Percentiles rank a stretch among this genome's conserved stretches.
Conservation (phyloP, 2,113 vertebrate genomes). For the Trinectes maculatus region DNA sequence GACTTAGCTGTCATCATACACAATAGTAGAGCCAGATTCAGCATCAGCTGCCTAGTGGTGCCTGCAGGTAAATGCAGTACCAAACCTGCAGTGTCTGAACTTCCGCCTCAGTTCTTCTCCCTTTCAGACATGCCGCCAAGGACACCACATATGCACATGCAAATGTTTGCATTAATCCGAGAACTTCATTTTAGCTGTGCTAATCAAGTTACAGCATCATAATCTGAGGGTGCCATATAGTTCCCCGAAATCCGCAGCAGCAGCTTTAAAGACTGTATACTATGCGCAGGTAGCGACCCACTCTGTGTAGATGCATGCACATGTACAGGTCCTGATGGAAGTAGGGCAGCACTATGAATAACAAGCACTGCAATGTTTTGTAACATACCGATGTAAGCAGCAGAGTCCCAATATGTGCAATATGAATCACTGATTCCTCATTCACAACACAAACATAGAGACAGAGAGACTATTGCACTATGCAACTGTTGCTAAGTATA, state of each 20-base stretch:
- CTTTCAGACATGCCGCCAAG: too few relatives aligned
- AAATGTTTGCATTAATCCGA: too few relatives aligned
- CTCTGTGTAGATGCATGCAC: slow-evolving; percentile 27
- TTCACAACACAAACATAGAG: slow-evolving; percentile 38
- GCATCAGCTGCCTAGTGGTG: too few relatives aligned
- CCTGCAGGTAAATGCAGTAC: too few relatives aligned
- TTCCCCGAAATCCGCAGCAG: neutral
- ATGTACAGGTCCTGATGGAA: slow-evolving; percentile 34
- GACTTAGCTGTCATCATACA: too few relatives aligned
- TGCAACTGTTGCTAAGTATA: too few relatives aligned
- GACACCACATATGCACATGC: too few relatives aligned
- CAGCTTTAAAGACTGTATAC: neutral
- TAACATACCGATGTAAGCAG: slow-evolving; percentile 44
- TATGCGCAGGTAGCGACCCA: neutral
- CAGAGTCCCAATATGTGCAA: slow-evolving; percentile 36
- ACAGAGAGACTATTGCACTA: neutral
- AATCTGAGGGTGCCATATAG: neutral
- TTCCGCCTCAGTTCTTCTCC: too few relatives aligned
- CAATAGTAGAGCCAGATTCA: too few relatives aligned
- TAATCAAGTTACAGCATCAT: neutral
- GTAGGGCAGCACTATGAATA: slow-evolving; percentile 49
- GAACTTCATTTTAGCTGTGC: too few relatives aligned
- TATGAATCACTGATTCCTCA: slow-evolving; percentile 28
- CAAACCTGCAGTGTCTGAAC: too few relatives aligned
- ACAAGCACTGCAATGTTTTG: slow-evolving; percentile 58